Evolutionary conservation across 2,797 vertebrate species (phyloP), one percentile per base, ranked within the genome.

Genomic region (Tamandua tetradactyla): DNA sequence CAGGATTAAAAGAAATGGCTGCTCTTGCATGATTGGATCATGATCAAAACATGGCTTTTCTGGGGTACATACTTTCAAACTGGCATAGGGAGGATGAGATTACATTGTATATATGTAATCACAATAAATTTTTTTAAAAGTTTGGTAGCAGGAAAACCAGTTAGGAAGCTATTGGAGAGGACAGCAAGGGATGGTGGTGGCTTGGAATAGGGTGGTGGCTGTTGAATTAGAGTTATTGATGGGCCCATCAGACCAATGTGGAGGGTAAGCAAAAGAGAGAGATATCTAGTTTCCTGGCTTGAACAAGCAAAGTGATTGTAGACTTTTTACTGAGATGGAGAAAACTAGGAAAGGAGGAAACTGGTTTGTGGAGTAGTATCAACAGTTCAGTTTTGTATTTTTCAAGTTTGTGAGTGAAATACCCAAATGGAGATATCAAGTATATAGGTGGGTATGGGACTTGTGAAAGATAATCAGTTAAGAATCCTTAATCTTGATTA

Each of bases 381-480:
- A 86, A 59, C 83, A 81, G 52, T 87, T 93, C 62, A 76, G 44
- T 90, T 92, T 64, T 64, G 25, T 90, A 61, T 64, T 78, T 96
- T 94, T 52, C 69, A 83, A 18, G 32, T 80, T 75, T 92, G 49
- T 68, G 42, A 89, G 42, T 15, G 57, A 88, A 37, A 57, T 87
- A 82, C 37, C 42, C 80, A 87, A 87, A 27, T 84, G 79, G 49
- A 91, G n/a, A 87, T 47, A n/a, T 44, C 64, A 87, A 87, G 35
- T 91, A 44, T 91, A 5, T 61, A 69, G 32, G 74, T 91, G 79
- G 27, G 22, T 79, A 68, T 18, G 59, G 17, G 66, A 82, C 71
- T 59, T 84, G 27, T 87, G 57, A 72, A 87, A 91, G 69, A 89
- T 81, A 85, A 91, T 93, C 47, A 84, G 35, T 80, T 79, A 95